Evolutionary conservation across 2,113 vertebrate species (phyloP).

Genomic region (Corythornis vintsioides): DNA sequence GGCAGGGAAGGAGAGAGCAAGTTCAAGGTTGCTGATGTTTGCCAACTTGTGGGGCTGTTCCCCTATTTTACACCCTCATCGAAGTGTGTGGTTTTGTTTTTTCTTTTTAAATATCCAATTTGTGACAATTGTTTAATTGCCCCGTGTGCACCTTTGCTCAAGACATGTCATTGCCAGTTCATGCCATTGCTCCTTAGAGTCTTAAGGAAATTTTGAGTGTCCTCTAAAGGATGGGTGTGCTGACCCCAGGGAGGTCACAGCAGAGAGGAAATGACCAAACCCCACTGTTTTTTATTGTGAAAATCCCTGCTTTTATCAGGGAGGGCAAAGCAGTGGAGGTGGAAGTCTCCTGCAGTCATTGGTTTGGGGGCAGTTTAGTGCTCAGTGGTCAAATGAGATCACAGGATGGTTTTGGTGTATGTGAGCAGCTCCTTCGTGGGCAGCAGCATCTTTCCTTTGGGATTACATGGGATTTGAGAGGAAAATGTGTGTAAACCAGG

Average conservation of each 20-base stretch:
- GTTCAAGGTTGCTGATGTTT: not conserved
- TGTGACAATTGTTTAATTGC: not conserved
- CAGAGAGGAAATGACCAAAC: not conserved
- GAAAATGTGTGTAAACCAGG: not conserved
- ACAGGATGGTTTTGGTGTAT: not conserved
- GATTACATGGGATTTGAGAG: not conserved
- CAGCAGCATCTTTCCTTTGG: not conserved
- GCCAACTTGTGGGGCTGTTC: accelerated
- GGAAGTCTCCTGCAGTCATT: not conserved
- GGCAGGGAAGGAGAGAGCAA: not conserved
- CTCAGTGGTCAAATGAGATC: not conserved
- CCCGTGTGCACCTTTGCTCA: not conserved
- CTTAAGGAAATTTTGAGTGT: accelerated
- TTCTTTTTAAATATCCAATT: not conserved
- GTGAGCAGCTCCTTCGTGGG: accelerated
- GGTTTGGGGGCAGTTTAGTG: not conserved
- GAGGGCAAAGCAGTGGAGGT: accelerated
- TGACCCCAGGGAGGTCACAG: not conserved
- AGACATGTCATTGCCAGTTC: not conserved
- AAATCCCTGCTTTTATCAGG: not conserved
- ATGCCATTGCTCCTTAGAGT: not conserved
- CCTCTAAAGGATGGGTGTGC: not conserved
- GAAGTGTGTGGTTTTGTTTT: not conserved
- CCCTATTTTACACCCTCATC: not conserved
- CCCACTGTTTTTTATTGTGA: not conserved